Evolutionary conservation across 2,888 invertebrate species (phyloP), one percentile per base, ranked within the genome.

Genomic region (Platycnemis pennipes): DNA sequence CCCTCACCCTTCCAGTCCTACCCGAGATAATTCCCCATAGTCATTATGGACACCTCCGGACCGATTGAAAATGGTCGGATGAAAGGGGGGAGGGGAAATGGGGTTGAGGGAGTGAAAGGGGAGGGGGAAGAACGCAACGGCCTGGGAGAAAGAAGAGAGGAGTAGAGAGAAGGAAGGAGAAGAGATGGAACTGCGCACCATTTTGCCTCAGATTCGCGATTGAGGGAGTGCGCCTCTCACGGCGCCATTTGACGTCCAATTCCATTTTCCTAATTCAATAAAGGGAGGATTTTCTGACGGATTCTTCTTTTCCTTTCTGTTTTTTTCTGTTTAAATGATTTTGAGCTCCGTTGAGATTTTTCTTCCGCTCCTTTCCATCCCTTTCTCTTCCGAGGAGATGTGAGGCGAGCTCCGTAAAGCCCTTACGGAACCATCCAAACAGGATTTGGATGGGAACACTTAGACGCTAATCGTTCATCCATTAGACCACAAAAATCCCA

Each of bases 261-360:
- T 87, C 87, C 46, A 87, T 87, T 87, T 46, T 44, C 45, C 44
- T 45, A 87, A 87, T 87, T 46, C n/a, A 77, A 77, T 77, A 77
- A 77, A 37, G 77, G 16, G 77, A 77, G 77, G 77, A 13, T 31
- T 77, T 77, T 77, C 26, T 31, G 77, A 77, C 37, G 31, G 77
- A n/a, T 77, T 37, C 77, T 77, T 37, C 13, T 37, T 77, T 77
- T 37, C 26, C 16, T 16, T 7, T 11, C 7, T 49, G 5, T 63
- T n/a, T 63, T 26, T 5, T 26, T 37, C 16, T n/a, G 7, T 26
- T 77, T n/a, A 8, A n/a, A 77, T 1, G 11, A 4, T 77, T 77
- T 77, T 11, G 13, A 37, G 37, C 31, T 77, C 77, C 77, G 77
- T 77, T 8, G 31, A 77, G 77, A 77, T 77, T 77, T 77, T 77